A percentile compares a stretch with the other conserved stretches of the same genome.
phyloP scores from a whole-genome alignment of 2,113 vertebrate genomes.

The Eupsittula cactorum region DNA sequence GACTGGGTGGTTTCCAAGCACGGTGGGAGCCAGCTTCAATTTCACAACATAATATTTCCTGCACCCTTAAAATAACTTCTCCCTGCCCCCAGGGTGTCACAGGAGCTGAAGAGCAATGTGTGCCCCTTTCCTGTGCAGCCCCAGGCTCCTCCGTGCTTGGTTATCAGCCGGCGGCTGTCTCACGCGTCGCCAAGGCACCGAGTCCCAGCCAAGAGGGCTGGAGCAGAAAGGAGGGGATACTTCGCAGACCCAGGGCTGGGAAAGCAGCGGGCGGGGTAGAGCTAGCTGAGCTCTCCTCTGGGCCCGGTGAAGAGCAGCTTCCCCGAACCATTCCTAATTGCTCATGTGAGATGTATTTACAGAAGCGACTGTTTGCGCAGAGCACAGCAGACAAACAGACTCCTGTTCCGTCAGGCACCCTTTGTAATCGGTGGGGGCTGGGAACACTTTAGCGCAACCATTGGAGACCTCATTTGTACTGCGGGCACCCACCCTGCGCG shows the following conservation, averaged over 20 bases:
- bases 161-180: background rate
- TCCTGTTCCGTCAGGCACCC: constrained; percentile 52
- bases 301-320: background rate
- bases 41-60: constrained; percentile 28
- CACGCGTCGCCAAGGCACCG: rapidly evolving
- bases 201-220: background rate
- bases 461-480: background rate
- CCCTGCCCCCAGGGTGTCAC: background rate
- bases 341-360: constrained; percentile 60
- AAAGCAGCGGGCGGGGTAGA: background rate
- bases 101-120: background rate
- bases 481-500: background rate
- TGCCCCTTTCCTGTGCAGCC: background rate
- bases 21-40: background rate
- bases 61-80: constrained; percentile 56
- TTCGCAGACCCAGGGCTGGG: background rate
- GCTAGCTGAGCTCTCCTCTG: background rate
- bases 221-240: background rate
- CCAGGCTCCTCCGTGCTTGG: background rate
- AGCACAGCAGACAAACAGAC: constrained; percentile 55
- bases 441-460: background rate
- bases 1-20: constrained; percentile 34
- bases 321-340: background rate
- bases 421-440: constrained; percentile 46
- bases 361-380: constrained; percentile 37